Evolutionary conservation across 2,888 invertebrate genomes (phyloP), one percentile per base, ranked within the genome.

Genomic region (Vesta saturnalis): DNA sequence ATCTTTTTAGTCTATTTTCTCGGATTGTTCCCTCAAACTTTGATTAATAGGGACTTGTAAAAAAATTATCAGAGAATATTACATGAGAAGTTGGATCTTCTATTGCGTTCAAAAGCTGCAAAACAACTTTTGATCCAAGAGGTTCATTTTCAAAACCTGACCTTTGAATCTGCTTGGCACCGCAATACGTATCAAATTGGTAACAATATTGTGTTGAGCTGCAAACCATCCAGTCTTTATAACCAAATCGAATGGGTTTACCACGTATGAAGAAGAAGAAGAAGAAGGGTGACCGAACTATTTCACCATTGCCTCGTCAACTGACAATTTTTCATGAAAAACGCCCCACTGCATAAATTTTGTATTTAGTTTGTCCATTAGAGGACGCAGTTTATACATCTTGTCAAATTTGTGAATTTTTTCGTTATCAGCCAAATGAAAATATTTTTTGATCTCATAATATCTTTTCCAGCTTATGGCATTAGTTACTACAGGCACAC

Each of bases 211-310:
- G 14, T 15, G 60, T 58, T 1, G 74, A 71, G 63, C 74, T 75
- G 12, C 73, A 69, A 52, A 73, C 66, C 67, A 74, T 72, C 77
- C 75, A 77, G 47, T 76, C 72, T 69, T 76, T 77, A 61, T 73
- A 77, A 5, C 76, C 75, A 66, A 77, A 77, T 10, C 76, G 66
- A 4, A 78, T 72, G 16, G 76, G 75, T 69, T 77, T 77, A 0
- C 76, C 74, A 18, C 72, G 46, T 19, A 77, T 77, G 52, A 74
- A 77, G n/a, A n/a, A n/a, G n/a, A n/a, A n/a, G n/a, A 76, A 2
- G 73, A 46, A 4, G 69, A 60, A 66, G 77, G 73, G 35, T 72
- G 74, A 0, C 76, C 75, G 64, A 61, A 76, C 55, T 76, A 76
- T 69, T 73, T 69, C 65, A 76, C 64, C 73, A 75, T 76, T 6